Evolutionary conservation across 1,140 invertebrate genomes (phyloP), one percentile per base, ranked within the genome.

Genomic region (Drosophila novamexicana): DNA sequence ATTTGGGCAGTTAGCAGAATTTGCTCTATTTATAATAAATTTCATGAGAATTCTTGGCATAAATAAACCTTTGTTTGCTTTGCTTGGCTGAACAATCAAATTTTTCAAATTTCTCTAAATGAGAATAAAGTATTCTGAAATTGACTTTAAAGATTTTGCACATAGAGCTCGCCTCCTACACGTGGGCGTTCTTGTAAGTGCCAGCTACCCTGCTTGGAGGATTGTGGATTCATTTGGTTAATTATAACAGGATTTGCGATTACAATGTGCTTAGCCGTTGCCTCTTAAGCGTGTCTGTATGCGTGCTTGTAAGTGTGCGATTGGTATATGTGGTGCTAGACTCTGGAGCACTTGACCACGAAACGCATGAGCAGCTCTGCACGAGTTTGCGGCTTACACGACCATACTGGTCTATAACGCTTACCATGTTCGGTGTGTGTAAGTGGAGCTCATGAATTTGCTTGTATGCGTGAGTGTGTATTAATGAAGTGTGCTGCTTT

Each of bases 201-300:
- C 4, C 22, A 29, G 22, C 22, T 0, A 29, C 22, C 22, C 22
- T 29, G 22, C 22, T 5, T 29, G 22, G 22, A 29, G 22, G 22
- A 29, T 29, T 88, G 80, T 80, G 74, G 84, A 88, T 88, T 88
- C 80, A 88, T 89, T 89, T 88, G 84, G 84, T 84, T 88, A 88
- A 88, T 88, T 84, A 89, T 62, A 75, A 52, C 67, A 37, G 77
- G 59, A 89, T 83, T 88, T 70, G 67, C 69, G 77, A 80, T 79
- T 77, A 77, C 82, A 78, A 56, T 54, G 47, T 59, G 37, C 36
- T 29, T 45, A 47, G 22, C 36, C 42, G 36, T 32, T 36, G 58
- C 22, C 42, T 49, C 36, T 40, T 32, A 50, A 52, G 53, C 50
- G 6, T 75, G 58, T 56, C n/a, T 22, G 49, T 34, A 4, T 40